These are phyloP conservation scores for Drosophila borborema DNA, from an alignment of 2,888 invertebrate species.

Conservation along the genomic window DNA sequence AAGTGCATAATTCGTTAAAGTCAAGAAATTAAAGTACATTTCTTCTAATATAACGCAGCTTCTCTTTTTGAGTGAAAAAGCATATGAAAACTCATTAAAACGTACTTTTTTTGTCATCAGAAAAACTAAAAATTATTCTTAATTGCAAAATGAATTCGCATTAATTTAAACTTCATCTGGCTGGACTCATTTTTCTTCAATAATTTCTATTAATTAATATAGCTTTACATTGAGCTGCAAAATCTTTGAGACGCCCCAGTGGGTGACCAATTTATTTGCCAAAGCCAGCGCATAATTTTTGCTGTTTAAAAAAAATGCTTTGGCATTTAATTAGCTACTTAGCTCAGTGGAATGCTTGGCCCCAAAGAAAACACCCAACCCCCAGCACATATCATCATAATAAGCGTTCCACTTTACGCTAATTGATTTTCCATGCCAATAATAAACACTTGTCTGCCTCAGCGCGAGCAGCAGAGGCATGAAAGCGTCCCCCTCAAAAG, in stretches of 20 bases:
- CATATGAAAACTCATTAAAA: neutral
- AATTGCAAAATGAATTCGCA: neutral
- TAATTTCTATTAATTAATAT: slow-evolving; percentile 2
- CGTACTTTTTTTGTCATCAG: neutral
- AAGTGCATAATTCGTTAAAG: neutral
- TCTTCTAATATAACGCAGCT: neutral
- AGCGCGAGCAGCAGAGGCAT: neutral
- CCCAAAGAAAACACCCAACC: neutral
- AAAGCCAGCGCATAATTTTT: slow-evolving; percentile 32
- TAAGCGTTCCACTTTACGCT: slow-evolving; percentile 50
- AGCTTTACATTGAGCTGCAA: neutral
- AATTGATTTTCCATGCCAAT: slow-evolving; percentile 73
- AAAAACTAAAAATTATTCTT: neutral
- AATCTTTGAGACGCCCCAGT: neutral
- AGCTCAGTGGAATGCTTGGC: slow-evolving; percentile 3
- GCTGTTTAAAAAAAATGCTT: slow-evolving; percentile 35
- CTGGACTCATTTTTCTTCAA: no score
- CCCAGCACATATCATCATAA: slow-evolving; percentile 18
- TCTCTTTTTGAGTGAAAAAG: neutral
- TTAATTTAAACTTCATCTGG: neutral
- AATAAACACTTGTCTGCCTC: slow-evolving; percentile 60
- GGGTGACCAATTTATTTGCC: slow-evolving; percentile 17
- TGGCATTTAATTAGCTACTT: slow-evolving; percentile 58
- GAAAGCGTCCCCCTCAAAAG: slow-evolving; percentile 23
- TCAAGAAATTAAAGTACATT: neutral